These are phyloP conservation scores for Pseudopodoces humilis DNA, from an alignment of 2,113 vertebrate genomes.

Conservation along the genomic window DNA sequence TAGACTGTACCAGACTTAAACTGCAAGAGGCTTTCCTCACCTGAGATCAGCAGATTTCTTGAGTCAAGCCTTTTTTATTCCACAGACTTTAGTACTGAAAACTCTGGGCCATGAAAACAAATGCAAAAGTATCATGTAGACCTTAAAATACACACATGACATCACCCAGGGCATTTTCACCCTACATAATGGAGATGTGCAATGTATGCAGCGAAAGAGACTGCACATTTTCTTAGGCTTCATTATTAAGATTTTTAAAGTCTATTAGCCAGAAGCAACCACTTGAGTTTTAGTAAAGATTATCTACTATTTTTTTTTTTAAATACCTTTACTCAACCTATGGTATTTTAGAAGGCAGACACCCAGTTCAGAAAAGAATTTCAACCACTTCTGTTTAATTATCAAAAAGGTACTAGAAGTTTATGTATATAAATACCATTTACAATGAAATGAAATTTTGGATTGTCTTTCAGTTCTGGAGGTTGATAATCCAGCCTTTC, in stretches of 20 bases:
- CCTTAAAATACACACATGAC: background rate
- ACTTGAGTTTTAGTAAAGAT: background rate
- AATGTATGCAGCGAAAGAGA: background rate
- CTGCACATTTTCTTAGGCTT: background rate
- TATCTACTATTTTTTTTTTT: background rate
- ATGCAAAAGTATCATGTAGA: background rate
- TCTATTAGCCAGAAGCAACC: background rate
- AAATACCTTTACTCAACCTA: background rate
- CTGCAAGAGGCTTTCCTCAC: background rate
- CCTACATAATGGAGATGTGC: background rate
- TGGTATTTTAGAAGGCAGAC: background rate
- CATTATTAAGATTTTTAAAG: background rate
- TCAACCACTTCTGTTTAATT: background rate
- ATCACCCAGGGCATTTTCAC: background rate
- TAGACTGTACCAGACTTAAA: background rate
- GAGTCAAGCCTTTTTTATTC: background rate
- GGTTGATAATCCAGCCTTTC: background rate
- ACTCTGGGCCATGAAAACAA: background rate
- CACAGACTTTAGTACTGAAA: background rate
- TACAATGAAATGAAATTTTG: background rate
- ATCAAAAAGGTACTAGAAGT: background rate
- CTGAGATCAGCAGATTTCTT: background rate
- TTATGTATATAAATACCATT: background rate
- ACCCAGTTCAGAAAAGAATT: background rate
- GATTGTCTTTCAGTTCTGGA: background rate